Evolutionary conservation across 1,140 invertebrate species (phyloP).

Genomic region (Orussus abietinus): DNA sequence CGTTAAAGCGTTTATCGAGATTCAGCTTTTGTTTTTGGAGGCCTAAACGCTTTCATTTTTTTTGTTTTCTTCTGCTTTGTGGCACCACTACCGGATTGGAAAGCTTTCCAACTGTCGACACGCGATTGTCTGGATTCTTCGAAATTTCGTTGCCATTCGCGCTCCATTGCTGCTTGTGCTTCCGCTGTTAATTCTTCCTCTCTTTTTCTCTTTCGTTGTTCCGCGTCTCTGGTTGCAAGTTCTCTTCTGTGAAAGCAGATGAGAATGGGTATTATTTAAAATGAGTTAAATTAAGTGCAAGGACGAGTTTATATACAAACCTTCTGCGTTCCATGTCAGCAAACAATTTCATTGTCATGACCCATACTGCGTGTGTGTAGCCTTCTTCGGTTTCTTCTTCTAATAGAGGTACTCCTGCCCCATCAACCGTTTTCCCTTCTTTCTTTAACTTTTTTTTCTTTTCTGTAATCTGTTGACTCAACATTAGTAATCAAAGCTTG

Average conservation of each 20-base stretch:
- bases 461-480: conserved; percentile 72
- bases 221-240: conserved; percentile 82
- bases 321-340: conserved; percentile 91
- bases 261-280: background rate
- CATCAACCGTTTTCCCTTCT: conserved; percentile 73
- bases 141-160: conserved; percentile 98
- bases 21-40: conserved; percentile 95
- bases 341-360: conserved; percentile 98
- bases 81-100: conserved; percentile 71
- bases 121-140: conserved; percentile 92
- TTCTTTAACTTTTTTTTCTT: conserved; percentile 94
- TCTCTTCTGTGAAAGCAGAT: conserved; percentile 55
- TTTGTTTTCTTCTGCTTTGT: conserved; percentile 72
- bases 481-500: conserved; percentile 12
- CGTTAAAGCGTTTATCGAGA: no score
- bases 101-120: conserved; percentile 94
- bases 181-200: conserved; percentile 92
- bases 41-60: conserved; percentile 79
- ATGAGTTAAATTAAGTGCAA: background rate
- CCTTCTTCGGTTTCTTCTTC: conserved; percentile 94
- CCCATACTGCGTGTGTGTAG: conserved; percentile 92
- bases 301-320: conserved; percentile 26
- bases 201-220: conserved; percentile 91
- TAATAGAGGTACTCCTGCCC: conserved; percentile 51
- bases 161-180: conserved; percentile 81